Evolutionary conservation across 2,797 vertebrate genomes (phyloP), one percentile per base, ranked within the genome.

Genomic region (Siniperca scherzeri): DNA sequence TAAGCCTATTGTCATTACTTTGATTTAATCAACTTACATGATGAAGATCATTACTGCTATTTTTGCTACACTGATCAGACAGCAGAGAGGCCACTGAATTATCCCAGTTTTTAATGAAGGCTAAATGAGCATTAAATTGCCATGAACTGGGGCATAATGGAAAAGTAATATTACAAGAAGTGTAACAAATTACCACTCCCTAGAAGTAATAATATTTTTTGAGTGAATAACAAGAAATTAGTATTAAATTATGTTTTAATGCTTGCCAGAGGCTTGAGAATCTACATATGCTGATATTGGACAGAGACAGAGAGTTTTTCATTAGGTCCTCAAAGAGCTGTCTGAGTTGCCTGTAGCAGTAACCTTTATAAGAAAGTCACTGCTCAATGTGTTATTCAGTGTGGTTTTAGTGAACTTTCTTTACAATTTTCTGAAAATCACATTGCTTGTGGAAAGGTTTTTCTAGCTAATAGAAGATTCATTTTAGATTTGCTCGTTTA

Each of bases 271-370:
- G 27, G 74, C 70, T 70, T n/a, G 4, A 69, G 38, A 62, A 66
- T 77, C 77, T 82, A 77, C 38, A 62, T 65, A 71, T 69, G 38
- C 40, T 74, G 85, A 76, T 80, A 78, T 62, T 81, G 50, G 68
- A 78, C 27, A 8, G 66, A 73, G 40, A 74, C 46, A 21, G 62
- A 22, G 33, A 78, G 75, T 85, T 83, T 84, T 81, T 87, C 69
- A 82, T 86, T 83, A 76, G 10, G 77, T 84, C 48, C 55, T 76
- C 79, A 81, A 88, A 88, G 78, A 87, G 75, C 73, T 38, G 3
- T 72, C 50, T 78, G 57, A 65, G 56, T 36, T 74, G 83, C 83
- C 80, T 81, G 68, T 60, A 86, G 89, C 75, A 1, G 30, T 77
- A 75, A 80, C 70, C 75, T 86, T 89, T 82, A 74, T 25, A 80